Evolutionary conservation across 2,797 vertebrate species (phyloP).

Genomic region (Acanthurus leucopareius): DNA sequence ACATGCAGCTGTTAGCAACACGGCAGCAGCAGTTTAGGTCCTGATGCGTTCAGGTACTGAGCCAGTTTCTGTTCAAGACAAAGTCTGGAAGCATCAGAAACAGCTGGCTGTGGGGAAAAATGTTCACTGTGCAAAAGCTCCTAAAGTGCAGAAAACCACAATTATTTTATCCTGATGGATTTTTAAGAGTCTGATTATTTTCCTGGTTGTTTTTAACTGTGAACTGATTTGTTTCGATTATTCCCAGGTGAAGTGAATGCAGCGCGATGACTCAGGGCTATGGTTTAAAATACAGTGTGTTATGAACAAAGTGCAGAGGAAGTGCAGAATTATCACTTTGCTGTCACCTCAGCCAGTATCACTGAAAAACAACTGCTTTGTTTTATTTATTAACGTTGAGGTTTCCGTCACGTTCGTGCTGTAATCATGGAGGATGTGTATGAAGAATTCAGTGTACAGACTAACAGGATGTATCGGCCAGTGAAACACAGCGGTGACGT

Average conservation of each 20-base stretch:
- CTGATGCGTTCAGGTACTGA: too few species aligned
- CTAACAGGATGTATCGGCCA: constrained; percentile 6
- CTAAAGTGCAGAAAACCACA: background rate
- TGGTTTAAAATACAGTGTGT: constrained; percentile 25
- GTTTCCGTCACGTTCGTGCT: constrained; percentile 28
- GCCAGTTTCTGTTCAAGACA: too few species aligned
- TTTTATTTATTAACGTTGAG: background rate
- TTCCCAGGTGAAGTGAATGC: constrained; percentile 45
- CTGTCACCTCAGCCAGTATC: constrained; percentile 23
- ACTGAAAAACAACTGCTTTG: background rate
- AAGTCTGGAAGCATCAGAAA: background rate
- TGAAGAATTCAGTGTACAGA: constrained; percentile 4
- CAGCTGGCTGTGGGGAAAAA: too few species aligned
- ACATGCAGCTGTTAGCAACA: too few species aligned
- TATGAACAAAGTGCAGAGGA: background rate
- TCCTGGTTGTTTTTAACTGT: constrained; percentile 11
- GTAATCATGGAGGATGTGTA: constrained; percentile 9
- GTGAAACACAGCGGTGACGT: constrained; percentile 5
- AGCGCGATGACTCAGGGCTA: constrained; percentile 48
- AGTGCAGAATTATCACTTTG: background rate
- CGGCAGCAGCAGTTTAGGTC: too few species aligned
- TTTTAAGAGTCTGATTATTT: background rate
- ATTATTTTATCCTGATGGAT: background rate
- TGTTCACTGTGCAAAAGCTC: background rate
- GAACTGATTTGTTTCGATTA: background rate